phyloP scores from a whole-genome alignment of 2,888 invertebrate genomes.

The Xestia c-nigrum region DNA sequence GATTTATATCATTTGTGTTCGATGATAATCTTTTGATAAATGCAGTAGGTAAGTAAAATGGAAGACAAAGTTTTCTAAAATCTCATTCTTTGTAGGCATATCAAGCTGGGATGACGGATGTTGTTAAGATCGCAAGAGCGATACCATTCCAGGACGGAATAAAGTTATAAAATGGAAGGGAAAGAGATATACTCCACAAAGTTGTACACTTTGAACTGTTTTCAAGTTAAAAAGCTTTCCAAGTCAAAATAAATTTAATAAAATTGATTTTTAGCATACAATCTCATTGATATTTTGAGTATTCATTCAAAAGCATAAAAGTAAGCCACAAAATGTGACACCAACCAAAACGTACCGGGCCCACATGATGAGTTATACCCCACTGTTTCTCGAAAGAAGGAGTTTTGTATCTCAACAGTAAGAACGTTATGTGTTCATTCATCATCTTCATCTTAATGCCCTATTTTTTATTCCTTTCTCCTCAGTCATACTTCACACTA shows the following conservation, averaged over 20 bases:
- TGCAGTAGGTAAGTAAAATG: not conserved
- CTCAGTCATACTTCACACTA: not conserved
- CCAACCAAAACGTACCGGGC: not conserved
- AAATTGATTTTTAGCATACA: not conserved
- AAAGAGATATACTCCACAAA: not conserved
- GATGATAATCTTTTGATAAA: slow-evolving; percentile 12
- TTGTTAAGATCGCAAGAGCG: slow-evolving; percentile 12
- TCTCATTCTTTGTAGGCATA: slow-evolving; percentile 4
- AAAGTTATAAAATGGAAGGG: slow-evolving; percentile 10
- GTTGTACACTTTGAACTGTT: not conserved
- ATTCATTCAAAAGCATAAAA: not conserved
- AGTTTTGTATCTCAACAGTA: not conserved
- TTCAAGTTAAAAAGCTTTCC: not conserved
- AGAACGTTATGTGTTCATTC: not conserved
- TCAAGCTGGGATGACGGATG: slow-evolving; percentile 8
- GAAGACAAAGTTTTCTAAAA: not conserved
- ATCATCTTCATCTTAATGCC: not conserved
- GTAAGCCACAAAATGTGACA: not conserved
- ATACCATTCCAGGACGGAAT: not conserved
- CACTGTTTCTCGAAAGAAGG: not conserved
- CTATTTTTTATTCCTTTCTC: not conserved
- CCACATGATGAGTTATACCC: not conserved
- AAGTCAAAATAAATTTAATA: not conserved
- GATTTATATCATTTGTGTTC: not conserved
- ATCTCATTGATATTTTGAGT: not conserved